Conservation (phyloP, 1,140 invertebrate genomes). For the Hyles vespertilio region DNA sequence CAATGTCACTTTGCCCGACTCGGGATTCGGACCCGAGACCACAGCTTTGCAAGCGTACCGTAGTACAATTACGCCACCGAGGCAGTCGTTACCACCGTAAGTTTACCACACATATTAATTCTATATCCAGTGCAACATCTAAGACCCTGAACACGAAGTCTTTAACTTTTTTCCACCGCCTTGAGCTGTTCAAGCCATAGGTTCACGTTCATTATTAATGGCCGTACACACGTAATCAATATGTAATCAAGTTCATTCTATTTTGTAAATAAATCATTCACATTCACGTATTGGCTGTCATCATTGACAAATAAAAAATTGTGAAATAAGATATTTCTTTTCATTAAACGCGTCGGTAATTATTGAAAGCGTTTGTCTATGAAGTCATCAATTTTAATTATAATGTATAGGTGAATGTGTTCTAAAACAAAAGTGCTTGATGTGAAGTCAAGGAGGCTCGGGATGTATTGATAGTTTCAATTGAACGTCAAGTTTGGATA, state of each 20-base stretch:
- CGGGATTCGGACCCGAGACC: too few species aligned
- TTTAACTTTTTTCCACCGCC: neutral
- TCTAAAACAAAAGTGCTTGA: too few species aligned
- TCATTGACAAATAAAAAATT: constrained; percentile 54
- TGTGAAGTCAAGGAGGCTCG: too few species aligned
- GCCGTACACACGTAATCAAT: constrained; percentile 2
- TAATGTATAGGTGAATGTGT: constrained; percentile 9
- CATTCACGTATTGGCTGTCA: constrained; percentile 52
- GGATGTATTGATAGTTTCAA: too few species aligned
- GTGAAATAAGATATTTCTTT: constrained; percentile 47
- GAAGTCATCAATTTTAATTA: constrained; percentile 61
- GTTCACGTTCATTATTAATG: constrained; percentile 5
- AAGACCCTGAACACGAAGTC: too few species aligned
- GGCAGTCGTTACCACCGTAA: too few species aligned
- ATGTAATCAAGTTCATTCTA: constrained; percentile 18
- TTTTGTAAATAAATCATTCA: constrained; percentile 45
- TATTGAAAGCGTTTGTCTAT: constrained; percentile 35
- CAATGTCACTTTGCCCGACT: too few species aligned
- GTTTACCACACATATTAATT: too few species aligned
- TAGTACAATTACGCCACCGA: too few species aligned
- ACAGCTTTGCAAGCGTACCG: too few species aligned
- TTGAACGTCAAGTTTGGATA: too few species aligned
- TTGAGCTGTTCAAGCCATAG: constrained; percentile 4
- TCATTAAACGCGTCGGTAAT: constrained; percentile 40
- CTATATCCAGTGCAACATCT: too few species aligned